These are phyloP conservation scores for Chorisops tibialis DNA, from an alignment of 2,888 invertebrate genomes.

Conservation along the genomic window DNA sequence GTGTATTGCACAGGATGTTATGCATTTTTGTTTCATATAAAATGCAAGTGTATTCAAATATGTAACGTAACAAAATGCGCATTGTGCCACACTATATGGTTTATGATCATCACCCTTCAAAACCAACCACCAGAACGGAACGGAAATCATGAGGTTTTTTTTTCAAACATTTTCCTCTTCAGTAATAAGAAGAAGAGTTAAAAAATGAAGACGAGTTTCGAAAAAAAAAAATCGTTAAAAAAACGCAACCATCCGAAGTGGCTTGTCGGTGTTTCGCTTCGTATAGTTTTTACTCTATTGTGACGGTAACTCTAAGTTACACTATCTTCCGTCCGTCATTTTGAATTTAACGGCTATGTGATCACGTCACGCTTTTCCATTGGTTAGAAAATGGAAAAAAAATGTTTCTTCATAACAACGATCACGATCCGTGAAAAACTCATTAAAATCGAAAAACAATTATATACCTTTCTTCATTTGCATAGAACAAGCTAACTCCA, in stretches of 20 bases:
- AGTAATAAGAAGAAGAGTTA: too few relatives aligned
- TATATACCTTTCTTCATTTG: too few relatives aligned
- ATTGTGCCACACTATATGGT: background rate
- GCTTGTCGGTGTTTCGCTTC: constrained; percentile 8
- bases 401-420: too few relatives aligned
- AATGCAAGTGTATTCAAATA: too few relatives aligned
- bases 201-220: too few relatives aligned
- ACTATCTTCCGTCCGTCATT: background rate
- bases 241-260: constrained; percentile 19
- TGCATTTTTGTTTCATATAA: too few relatives aligned
- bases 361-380: constrained; percentile 13
- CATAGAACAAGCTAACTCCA: too few relatives aligned
- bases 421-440: too few relatives aligned
- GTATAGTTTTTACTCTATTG: background rate
- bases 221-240: constrained; percentile 11
- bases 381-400: too few relatives aligned
- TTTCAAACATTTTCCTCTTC: background rate
- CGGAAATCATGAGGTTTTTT: constrained; percentile 15
- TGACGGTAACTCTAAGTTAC: background rate
- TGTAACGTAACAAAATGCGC: background rate
- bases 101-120: constrained; percentile 8
- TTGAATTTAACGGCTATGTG: constrained; percentile 6
- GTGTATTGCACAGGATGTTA: too few relatives aligned
- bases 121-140: constrained; percentile 20
- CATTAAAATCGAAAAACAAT: too few relatives aligned